Conservation (phyloP, 2,888 invertebrate species). For the Mythimna ferrago region DNA sequence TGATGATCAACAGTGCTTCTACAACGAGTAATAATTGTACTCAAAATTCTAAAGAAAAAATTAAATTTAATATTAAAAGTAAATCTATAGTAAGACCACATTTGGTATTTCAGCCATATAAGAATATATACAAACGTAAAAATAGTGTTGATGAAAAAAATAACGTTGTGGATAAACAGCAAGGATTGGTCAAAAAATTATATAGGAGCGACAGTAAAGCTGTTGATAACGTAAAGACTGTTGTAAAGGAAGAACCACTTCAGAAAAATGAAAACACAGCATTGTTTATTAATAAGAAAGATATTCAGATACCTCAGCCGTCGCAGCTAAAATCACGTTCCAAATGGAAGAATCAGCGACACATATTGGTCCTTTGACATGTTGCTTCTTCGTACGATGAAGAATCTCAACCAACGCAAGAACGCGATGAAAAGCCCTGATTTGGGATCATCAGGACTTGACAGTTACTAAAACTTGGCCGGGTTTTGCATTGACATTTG, state of each 20-base stretch:
- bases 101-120: slow-evolving; percentile 60
- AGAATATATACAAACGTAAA: slow-evolving; percentile 81
- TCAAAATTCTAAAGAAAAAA: slow-evolving; percentile 88
- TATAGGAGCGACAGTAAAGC: slow-evolving; percentile 79
- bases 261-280: slow-evolving; percentile 74
- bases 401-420: too few species aligned
- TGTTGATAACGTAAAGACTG: slow-evolving; percentile 72
- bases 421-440: too few species aligned
- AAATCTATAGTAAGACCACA: slow-evolving; percentile 88
- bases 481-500: too few species aligned
- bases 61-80: slow-evolving; percentile 90
- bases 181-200: slow-evolving; percentile 76
- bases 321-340: too few species aligned
- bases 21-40: slow-evolving; percentile 84
- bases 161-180: slow-evolving; percentile 75
- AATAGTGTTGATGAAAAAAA: slow-evolving; percentile 79
- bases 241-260: slow-evolving; percentile 80
- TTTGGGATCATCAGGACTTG: too few species aligned
- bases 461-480: too few species aligned
- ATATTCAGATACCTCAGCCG: too few species aligned
- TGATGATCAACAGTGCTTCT: too few species aligned
- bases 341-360: too few species aligned
- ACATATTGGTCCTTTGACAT: too few species aligned
- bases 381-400: too few species aligned
- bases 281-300: too few species aligned